Evolutionary conservation across 2,113 vertebrate genomes (phyloP), one percentile per base, ranked within the genome.

Genomic region (Labrus mixtus): DNA sequence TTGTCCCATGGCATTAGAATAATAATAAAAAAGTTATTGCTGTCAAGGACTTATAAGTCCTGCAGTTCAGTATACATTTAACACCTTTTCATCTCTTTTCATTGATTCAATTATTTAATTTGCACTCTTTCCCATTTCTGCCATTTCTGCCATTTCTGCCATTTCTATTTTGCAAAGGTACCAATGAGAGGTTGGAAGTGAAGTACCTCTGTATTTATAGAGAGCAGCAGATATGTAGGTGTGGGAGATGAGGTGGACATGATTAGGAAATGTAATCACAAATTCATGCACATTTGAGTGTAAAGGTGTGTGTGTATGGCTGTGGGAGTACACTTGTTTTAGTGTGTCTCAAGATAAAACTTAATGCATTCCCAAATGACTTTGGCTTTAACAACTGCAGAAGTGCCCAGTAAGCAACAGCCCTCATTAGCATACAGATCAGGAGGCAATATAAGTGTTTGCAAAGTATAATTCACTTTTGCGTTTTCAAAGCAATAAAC

Each of bases 351-450:
- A 15, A 80, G 66, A 85, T 82, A 78, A 79, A 80, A 73, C 29
- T 69, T 70, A 41, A 71, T 66, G 65, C 72, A 67, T 68, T 39
- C 67, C 84, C 56, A 75, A 87, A 83, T 85, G 73, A 70, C 70
- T 87, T 74, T 71, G 62, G 25, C 79, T 80, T 82, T 78, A 89
- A 83, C 74, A 81, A 68, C 78, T 50, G 13, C 70, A 79, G 65
- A 82, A 79, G 73, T 88, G 79, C 73, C 72, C 77, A 45, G 63
- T 82, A 83, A 91, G 83, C 76, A 81, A 55, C 56, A 59, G 22
- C 23, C 39, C 73, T 78, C 82, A 81, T 90, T 76, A 85, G 69
- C 76, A 87, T 86, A 85, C 76, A 86, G 72, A 79, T 86, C 81
- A 87, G 73, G 69, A 78, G 61, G 69, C 69, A 62, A 73, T 81